Conservation (phyloP, 2,888 invertebrate species). For the Pachydiplax longipennis region DNA sequence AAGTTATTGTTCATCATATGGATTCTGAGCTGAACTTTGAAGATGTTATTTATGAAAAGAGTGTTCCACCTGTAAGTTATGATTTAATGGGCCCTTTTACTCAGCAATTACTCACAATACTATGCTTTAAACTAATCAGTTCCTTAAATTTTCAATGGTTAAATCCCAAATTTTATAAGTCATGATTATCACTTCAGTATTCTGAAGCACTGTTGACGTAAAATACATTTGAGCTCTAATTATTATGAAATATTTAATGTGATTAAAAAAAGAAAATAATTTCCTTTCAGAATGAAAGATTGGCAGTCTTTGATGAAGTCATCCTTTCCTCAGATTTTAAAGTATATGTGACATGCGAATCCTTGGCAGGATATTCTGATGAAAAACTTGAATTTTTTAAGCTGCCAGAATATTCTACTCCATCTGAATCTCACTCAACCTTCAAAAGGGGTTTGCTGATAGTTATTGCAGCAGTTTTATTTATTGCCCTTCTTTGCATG, state of each 20-base stretch:
- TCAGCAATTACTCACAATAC: neutral
- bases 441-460: neutral
- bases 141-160: neutral
- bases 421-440: neutral
- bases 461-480: neutral
- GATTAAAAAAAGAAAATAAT: neutral
- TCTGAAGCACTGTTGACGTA: too few species aligned
- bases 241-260: neutral
- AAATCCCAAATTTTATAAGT: neutral
- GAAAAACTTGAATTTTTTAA: neutral
- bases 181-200: neutral
- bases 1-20: neutral
- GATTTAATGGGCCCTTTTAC: too few species aligned
- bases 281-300: neutral
- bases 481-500: neutral
- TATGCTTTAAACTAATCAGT: neutral
- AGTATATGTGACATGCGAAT: neutral
- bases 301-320: neutral
- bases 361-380: neutral
- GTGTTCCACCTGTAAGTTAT: neutral
- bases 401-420: neutral
- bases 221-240: neutral
- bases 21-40: neutral
- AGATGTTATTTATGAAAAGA: neutral
- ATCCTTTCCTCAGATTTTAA: neutral